Evolutionary conservation across 1,140 invertebrate genomes (phyloP).

Genomic region (Hypothenemus hampei): DNA sequence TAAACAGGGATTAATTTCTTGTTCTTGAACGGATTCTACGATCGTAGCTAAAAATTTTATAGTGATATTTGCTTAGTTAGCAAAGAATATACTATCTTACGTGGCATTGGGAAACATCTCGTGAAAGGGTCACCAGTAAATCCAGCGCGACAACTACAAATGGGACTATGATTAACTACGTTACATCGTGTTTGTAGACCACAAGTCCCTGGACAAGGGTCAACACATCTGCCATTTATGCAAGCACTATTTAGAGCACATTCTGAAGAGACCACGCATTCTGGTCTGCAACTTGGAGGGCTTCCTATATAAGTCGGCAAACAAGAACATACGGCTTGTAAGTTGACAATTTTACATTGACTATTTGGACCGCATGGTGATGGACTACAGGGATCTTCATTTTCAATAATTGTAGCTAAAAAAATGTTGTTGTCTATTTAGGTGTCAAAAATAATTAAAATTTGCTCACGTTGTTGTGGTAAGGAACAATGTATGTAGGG

Average conservation of each 20-base stretch:
- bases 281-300: constrained; percentile 57
- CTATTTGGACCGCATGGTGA: constrained; percentile 63
- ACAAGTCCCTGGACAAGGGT: constrained; percentile 60
- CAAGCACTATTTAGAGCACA: constrained; percentile 58
- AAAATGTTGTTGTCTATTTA: constrained; percentile 9
- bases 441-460: background rate
- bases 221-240: constrained; percentile 56
- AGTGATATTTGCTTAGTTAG: background rate
- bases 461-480: constrained; percentile 44
- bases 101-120: constrained; percentile 52
- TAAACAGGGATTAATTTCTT: constrained; percentile 53
- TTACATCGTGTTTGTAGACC: constrained; percentile 57
- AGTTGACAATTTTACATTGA: constrained; percentile 53
- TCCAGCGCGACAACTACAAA: constrained; percentile 58
- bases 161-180: constrained; percentile 63
- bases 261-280: constrained; percentile 58
- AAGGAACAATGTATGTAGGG: constrained; percentile 55
- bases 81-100: constrained; percentile 45
- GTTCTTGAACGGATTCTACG: constrained; percentile 16
- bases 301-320: constrained; percentile 55
- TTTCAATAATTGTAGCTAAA: constrained; percentile 48
- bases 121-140: constrained; percentile 63
- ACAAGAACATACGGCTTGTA: constrained; percentile 60
- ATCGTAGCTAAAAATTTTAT: constrained; percentile 34
- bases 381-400: constrained; percentile 54